Conservation (phyloP, 2,113 vertebrate genomes). For the Spheniscus mendiculus region DNA sequence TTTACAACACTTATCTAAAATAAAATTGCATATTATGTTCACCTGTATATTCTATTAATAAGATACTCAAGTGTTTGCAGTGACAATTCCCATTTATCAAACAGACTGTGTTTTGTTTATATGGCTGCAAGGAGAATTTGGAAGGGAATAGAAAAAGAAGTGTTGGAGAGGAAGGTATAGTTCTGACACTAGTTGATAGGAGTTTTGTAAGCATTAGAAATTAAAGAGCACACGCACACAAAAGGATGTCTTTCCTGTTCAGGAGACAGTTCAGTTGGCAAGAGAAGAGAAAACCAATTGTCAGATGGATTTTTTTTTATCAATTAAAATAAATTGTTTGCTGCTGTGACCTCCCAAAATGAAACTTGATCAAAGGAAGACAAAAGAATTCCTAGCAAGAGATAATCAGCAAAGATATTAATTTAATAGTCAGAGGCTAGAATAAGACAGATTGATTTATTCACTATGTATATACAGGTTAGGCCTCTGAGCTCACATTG, state of each 20-base stretch:
- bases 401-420: neutral
- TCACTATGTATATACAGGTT: neutral
- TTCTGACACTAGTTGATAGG: conserved; percentile 12
- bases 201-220: conserved; percentile 17
- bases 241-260: neutral
- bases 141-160: neutral
- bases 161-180: neutral
- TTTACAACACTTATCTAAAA: neutral
- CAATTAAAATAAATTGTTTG: conserved; percentile 33
- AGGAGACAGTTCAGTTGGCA: conserved; percentile 9
- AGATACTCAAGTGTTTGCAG: neutral
- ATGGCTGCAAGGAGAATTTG: neutral
- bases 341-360: neutral
- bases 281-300: neutral
- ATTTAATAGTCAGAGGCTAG: neutral
- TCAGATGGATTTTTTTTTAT: neutral
- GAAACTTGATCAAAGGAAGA: neutral
- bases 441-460: conserved; percentile 36
- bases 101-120: neutral
- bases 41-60: conserved; percentile 15
- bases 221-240: neutral
- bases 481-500: neutral
- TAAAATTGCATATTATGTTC: neutral
- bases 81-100: conserved; percentile 41
- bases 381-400: neutral